Conservation (phyloP, 2,888 invertebrate genomes). For the Hemaris fuciformis region DNA sequence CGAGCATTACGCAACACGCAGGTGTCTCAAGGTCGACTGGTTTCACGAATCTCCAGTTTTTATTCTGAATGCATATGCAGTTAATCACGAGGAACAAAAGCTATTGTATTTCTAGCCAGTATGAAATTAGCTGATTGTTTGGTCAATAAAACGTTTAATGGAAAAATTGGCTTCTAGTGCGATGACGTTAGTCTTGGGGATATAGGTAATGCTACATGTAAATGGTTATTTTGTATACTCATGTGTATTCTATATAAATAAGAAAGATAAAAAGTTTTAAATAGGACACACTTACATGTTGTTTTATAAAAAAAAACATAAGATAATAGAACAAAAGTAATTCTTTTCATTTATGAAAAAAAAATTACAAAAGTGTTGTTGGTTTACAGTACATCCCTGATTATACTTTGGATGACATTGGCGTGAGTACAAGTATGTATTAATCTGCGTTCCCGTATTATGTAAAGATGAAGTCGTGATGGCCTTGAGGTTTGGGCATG, state of each 20-base stretch:
- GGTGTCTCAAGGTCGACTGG: not conserved
- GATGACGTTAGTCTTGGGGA: too few relatives aligned
- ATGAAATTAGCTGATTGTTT: not conserved
- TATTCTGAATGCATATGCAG: slow-evolving; percentile 1
- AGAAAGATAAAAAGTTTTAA: too few relatives aligned
- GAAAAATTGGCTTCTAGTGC: not conserved
- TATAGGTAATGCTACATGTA: too few relatives aligned
- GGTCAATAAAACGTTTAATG: not conserved
- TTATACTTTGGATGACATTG: not conserved
- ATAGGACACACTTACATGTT: too few relatives aligned
- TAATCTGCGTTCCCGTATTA: too few relatives aligned
- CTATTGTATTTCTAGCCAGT: not conserved
- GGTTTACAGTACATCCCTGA: not conserved
- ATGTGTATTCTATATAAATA: too few relatives aligned
- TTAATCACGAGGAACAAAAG: not conserved
- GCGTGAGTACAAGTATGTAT: not conserved
- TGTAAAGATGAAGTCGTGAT: too few relatives aligned
- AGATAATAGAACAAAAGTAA: too few relatives aligned
- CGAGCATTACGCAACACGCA: not conserved
- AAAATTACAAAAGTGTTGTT: not conserved
- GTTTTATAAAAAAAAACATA: too few relatives aligned
- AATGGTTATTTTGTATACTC: too few relatives aligned
- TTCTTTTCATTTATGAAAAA: not conserved
- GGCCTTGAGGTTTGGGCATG: too few relatives aligned
- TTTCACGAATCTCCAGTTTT: not conserved